A percentile compares a stretch with the other conserved stretches of the same genome.
Evolutionary conservation across 2,113 vertebrate species (phyloP).

Genomic region (Hydropotes inermis): DNA sequence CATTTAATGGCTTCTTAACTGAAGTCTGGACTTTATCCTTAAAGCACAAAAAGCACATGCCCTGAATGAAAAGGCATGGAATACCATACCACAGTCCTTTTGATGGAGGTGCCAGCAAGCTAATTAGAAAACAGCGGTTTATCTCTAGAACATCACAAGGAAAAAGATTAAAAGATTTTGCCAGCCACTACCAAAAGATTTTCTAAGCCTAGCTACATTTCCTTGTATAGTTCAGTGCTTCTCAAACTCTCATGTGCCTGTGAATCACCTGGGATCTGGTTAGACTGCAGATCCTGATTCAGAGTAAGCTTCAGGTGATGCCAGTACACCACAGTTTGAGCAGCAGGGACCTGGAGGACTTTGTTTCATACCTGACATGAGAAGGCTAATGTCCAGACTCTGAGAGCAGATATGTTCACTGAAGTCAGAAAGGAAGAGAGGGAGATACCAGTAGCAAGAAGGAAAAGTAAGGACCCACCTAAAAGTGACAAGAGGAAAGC

Average conservation of each 20-base stretch:
- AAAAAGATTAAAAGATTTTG: neutral
- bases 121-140: neutral
- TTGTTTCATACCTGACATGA: neutral
- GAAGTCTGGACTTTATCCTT: neutral
- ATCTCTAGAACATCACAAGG: neutral
- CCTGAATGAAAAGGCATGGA: neutral
- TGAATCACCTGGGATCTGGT: neutral
- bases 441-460: neutral
- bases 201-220: neutral
- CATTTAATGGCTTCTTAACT: neutral
- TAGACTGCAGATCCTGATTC: neutral
- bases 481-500: neutral
- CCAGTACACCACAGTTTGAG: neutral
- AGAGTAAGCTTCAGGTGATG: neutral
- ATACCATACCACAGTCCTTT: neutral
- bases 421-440: neutral
- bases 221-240: neutral
- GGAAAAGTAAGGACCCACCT: neutral
- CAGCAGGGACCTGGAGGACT: neutral
- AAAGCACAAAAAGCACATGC: neutral
- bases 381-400: neutral
- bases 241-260: neutral
- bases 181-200: neutral
- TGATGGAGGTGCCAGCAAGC: neutral
- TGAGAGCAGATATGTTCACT: neutral